These are phyloP conservation scores for Ammospiza maritima DNA, from an alignment of 2,797 vertebrate species.

Conservation along the genomic window DNA sequence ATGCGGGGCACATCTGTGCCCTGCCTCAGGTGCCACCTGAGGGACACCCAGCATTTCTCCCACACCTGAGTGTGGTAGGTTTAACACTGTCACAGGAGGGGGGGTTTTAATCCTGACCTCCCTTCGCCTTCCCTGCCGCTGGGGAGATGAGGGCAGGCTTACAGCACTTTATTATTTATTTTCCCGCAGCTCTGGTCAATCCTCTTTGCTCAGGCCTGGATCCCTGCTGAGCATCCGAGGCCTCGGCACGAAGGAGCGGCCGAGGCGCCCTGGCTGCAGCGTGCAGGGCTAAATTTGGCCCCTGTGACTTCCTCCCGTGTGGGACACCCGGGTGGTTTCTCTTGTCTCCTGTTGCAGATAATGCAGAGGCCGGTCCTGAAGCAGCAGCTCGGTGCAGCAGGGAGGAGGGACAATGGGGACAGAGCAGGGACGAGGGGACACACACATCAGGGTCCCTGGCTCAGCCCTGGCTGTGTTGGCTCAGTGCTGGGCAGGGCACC, in stretches of 20 bases:
- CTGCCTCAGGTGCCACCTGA: background rate
- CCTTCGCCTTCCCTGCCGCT: background rate
- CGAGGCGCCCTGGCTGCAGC: background rate
- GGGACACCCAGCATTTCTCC: rapidly evolving
- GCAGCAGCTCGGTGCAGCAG: background rate
- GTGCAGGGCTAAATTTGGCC: background rate
- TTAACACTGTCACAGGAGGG: background rate
- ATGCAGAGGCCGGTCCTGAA: rapidly evolving
- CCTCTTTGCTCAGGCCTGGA: background rate
- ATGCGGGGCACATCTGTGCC: background rate
- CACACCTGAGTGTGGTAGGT: rapidly evolving
- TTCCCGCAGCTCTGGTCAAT: background rate
- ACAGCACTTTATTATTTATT: background rate
- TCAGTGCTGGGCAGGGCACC: background rate
- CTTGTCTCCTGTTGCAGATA: background rate
- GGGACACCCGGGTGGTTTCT: background rate
- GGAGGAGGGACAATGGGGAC: background rate
- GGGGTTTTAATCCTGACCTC: background rate
- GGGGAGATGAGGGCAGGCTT: background rate
- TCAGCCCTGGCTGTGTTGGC: background rate
- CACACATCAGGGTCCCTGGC: rapidly evolving
- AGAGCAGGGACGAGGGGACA: background rate
- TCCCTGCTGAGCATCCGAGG: background rate
- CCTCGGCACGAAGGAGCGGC: background rate
- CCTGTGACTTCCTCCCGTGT: background rate